Conservation (phyloP, 2,113 vertebrate genomes). For the Trichomycterus rosablanca region DNA sequence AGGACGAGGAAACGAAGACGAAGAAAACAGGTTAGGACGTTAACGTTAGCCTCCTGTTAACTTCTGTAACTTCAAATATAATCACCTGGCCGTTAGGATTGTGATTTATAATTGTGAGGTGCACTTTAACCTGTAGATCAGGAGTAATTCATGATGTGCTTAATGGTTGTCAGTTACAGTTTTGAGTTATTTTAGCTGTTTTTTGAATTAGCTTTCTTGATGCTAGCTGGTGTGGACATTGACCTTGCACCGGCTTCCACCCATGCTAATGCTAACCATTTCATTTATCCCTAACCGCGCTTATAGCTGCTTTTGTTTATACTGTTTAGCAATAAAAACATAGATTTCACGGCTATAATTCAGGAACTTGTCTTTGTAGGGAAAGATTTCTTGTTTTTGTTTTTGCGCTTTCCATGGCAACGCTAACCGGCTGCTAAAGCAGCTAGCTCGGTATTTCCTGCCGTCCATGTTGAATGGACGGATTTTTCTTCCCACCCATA, state of each 20-base stretch:
- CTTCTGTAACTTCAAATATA: conserved; percentile 14
- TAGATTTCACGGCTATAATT: no score
- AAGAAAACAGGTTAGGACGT: conserved; percentile 52
- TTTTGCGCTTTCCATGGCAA: conserved; percentile 44
- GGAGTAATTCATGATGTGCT: not conserved
- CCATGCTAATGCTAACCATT: conserved; percentile 26
- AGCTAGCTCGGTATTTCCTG: conserved; percentile 49
- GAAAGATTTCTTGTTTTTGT: no score
- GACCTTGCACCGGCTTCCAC: conserved; percentile 53
- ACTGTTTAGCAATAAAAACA: no score
- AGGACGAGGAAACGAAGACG: conserved; percentile 56
- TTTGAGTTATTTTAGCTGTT: not conserved
- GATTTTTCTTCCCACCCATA: not conserved
- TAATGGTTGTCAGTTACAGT: not conserved
- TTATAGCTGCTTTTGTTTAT: not conserved
- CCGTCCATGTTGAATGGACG: conserved; percentile 49
- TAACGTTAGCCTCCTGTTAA: not conserved
- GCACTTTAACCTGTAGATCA: not conserved
- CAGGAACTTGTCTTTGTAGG: no score
- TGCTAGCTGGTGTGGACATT: conserved; percentile 47
- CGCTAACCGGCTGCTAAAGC: conserved; percentile 46
- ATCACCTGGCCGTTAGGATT: not conserved
- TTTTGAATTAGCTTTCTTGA: conserved; percentile 32
- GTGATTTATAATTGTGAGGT: no score
- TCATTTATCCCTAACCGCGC: not conserved